Conservation (phyloP, 2,888 invertebrate genomes). For the Conus canariensis region DNA sequence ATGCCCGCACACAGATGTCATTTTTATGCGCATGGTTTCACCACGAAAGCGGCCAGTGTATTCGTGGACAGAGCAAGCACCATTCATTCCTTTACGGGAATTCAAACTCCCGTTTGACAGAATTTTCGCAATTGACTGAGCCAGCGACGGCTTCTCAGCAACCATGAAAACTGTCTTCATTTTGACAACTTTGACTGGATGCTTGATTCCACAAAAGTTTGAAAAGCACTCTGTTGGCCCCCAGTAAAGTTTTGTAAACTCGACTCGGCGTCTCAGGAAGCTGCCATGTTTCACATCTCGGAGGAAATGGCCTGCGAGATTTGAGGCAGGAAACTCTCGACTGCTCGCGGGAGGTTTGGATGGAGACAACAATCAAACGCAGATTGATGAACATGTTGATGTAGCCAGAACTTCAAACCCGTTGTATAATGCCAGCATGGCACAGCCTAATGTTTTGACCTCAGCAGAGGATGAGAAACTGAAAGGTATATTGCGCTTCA, state of each 20-base stretch:
- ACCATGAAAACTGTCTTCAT: slow-evolving; percentile 89
- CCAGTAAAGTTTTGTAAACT: slow-evolving; percentile 33
- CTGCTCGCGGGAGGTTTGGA: slow-evolving; percentile 37
- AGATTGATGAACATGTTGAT: neutral
- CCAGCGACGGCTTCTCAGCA: slow-evolving; percentile 99
- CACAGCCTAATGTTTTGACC: neutral
- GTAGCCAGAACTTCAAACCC: neutral
- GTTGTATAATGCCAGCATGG: slow-evolving; percentile 2
- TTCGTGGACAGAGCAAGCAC: slow-evolving; percentile 95
- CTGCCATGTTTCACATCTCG: slow-evolving; percentile 46
- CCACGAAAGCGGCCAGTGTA: slow-evolving; percentile 83
- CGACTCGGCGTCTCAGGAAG: slow-evolving; percentile 37
- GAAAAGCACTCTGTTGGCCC: neutral
- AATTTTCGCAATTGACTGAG: slow-evolving; percentile 94
- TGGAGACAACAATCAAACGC: neutral
- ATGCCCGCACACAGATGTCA: slow-evolving; percentile 99
- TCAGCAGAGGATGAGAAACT: slow-evolving; percentile 33
- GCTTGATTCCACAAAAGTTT: neutral
- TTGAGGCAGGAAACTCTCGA: neutral
- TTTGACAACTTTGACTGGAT: slow-evolving; percentile 39
- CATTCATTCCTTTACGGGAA: slow-evolving; percentile 91
- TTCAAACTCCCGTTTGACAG: slow-evolving; percentile 91
- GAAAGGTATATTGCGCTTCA: neutral
- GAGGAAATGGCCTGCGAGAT: neutral
- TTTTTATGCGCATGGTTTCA: slow-evolving; percentile 82